phyloP scores from a whole-genome alignment of 2,113 vertebrate species.

The Macquaria ambigua region DNA sequence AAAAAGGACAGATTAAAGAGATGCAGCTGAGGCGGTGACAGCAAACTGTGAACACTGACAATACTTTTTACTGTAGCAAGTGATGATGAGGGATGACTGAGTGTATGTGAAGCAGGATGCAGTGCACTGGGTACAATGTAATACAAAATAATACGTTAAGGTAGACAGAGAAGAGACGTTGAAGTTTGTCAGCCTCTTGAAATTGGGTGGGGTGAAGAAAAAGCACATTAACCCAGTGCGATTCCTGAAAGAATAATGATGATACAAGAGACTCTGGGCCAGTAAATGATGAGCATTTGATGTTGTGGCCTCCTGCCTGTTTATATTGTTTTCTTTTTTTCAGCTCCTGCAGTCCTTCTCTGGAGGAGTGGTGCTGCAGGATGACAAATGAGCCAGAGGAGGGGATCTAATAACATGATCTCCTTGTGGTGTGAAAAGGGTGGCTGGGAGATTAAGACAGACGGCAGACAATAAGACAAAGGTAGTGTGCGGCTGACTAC shows the following conservation, averaged over 20 bases:
- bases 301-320: constrained; percentile 61
- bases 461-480: constrained; percentile 81
- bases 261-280: constrained; percentile 46
- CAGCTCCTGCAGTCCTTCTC: constrained; percentile 64
- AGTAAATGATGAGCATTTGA: constrained; percentile 73
- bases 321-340: constrained; percentile 67
- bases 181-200: constrained; percentile 54
- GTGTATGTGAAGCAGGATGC: constrained; percentile 19
- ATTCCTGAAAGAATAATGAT: constrained; percentile 52
- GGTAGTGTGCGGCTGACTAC: constrained; percentile 71
- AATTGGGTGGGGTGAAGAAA: constrained; percentile 27
- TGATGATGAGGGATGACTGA: constrained; percentile 48
- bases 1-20: constrained; percentile 73
- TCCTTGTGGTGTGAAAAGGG: constrained; percentile 78
- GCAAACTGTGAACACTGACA: constrained; percentile 63
- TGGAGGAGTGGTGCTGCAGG: constrained; percentile 70
- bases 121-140: constrained; percentile 11
- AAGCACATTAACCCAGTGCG: constrained; percentile 45
- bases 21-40: constrained; percentile 63
- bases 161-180: constrained; percentile 14
- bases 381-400: constrained; percentile 81
- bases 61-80: constrained; percentile 64
- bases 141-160: constrained; percentile 22
- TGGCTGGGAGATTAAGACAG: constrained; percentile 78
- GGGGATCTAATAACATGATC: constrained; percentile 82